Evolutionary conservation across 2,113 vertebrate genomes (phyloP), one percentile per base, ranked within the genome.

Genomic region (Corvus hawaiiensis): DNA sequence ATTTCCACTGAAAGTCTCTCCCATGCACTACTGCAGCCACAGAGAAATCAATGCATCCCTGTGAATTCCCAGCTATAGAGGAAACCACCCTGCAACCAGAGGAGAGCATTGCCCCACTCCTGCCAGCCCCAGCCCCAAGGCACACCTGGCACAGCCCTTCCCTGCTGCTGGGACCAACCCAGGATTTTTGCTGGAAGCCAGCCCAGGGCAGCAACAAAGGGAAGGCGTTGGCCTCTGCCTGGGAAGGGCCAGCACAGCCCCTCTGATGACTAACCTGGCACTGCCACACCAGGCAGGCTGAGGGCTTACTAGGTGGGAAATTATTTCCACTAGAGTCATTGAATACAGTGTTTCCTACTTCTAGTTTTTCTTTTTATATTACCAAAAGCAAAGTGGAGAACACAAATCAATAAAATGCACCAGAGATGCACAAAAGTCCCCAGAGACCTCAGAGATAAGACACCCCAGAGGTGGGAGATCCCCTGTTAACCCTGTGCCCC

Each of bases 71-170:
- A 63, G 51, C 48, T 43, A 17, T 5, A 23, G 35, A 41, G 22
- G 15, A 64, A 44, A n/a, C 3, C 9, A 27, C 18, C 10, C 21
- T 1, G 0, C 2, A 2, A 18, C 8, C 16, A 27, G 26, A 44
- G 41, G 37, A 35, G 22, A 67, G 71, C 22, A 0, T 0, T 27
- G 26, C 2, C 10, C 14, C 24, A 5, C 46, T 52, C 35, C 48
- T 6, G 24, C 54, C 43, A 49, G 32, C 10, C n/a, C 39, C 39
- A 46, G 15, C 28, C 30, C 30, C 39, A 41, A 41, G 39, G 11
- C 44, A 2, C 17, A 16, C 8, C 37, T 5, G 1, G n/a, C 59
- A 41, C 48, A 55, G 84, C n/a, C 55, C 16, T 46, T 67, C 20
- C 3, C 7, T 56, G 73, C 41, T 24, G 30, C 71, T 33, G 67